Base-by-base conservation (phyloP, 2,888 invertebrate species). In the Plusia festucae region DNA sequence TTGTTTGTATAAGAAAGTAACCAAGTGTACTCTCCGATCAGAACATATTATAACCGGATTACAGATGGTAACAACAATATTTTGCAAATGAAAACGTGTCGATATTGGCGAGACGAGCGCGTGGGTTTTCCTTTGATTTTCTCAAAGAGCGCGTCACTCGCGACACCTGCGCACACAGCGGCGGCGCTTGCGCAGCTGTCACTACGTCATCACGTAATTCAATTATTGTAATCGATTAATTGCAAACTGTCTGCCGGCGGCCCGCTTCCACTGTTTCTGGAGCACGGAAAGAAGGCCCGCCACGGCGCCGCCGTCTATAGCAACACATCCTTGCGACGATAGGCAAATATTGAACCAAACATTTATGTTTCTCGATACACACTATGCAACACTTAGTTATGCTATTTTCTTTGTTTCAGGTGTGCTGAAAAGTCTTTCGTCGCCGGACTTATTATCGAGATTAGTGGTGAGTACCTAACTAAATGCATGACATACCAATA, bases 171-270 rank as follows among this genome's bases (percentile, higher is more conserved):
- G 89, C 87, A 93, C 82, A 93, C 89, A 88, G 81, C 74, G 80
- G 70, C 76, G 85, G 74, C 88, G 92, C 90, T 90, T 90, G 91
- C 91, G 90, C 93, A 93, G 91, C 92, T 93, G 93, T 85, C 88
- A 78, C 88, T 88, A 89, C 92, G 93, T 92, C 93, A 92, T 86
- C 85, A 79, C 82, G 85, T 90, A 88, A 88, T 90, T 88, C 84
- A 90, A 89, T 91, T 91, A 91, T 89, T 91, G 86, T 90, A 91
- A 92, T 93, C 90, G 89, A 93, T 90, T 91, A 92, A 91, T 91
- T 90, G 88, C 85, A 88, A 88, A 90, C 88, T 85, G 89, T 91
- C 88, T 90, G 82, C 83, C 80, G 87, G 81, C 82, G 85, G 83
- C 85, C 88, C 81, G 83, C 79, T 86, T 83, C 79, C 69, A 75